Base-by-base conservation (phyloP, 2,797 vertebrate genomes). In the Poeciliopsis paucimaculata region DNA sequence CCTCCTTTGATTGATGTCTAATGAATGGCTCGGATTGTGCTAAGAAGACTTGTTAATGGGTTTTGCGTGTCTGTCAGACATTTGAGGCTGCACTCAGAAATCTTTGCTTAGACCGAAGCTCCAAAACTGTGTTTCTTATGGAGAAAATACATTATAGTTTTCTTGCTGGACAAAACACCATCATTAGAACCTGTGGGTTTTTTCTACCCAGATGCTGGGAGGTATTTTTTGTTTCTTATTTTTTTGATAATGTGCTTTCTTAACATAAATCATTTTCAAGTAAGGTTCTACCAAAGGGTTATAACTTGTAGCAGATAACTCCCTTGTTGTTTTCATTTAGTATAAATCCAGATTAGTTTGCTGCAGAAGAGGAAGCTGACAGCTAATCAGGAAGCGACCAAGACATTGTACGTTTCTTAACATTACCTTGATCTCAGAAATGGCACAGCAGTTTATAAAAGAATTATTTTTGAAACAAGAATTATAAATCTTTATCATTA, bases 1-100 rank as follows among this genome's bases (percentile, higher is more conserved):
- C 87, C 39, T 91, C 93, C 94, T 95, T 95, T 96, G 96, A 97
- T 89, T 96, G 96, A 96, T 88, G 92, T 92, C 86, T 95, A 96
- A 97, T 96, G 96, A 97, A 96, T 96, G 96, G 94, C 96, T 95
- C 90, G 95, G 95, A 95, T 95, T 96, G 96, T 93, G 91, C 96
- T 95, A 96, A 95, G 94, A 93, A 96, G 95, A 92, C 92, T 92
- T 95, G 95, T 96, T 98, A 98, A 97, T 97, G 95, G 96, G 16
- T 93, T 93, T 89, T 94, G 94, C 91, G 94, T 93, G 95, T 86
- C 90, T 89, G 11, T 71, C 68, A 71, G 68, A 45, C 66, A 45
- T 71, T 12, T 43, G 41, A 71, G 68, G 39, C 41, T 71, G 80
- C 76, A 84, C 80, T 72, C 74, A 55, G 57, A 77, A 71, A 70